Evolutionary conservation across 2,888 invertebrate genomes (phyloP).

Genomic region (Pandemis cinnamomeana): DNA sequence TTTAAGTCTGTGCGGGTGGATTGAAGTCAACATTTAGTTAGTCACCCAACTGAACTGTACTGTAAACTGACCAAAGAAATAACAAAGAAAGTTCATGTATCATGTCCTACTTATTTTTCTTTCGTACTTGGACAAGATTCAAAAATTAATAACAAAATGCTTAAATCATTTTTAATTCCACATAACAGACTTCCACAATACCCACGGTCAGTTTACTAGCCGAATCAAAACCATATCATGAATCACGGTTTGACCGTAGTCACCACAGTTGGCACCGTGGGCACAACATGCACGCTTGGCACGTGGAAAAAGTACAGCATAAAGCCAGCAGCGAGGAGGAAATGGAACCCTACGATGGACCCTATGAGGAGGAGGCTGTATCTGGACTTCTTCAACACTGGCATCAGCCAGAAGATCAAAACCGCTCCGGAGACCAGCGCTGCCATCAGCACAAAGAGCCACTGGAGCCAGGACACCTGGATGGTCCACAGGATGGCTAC

Average conservation of each 20-base stretch:
- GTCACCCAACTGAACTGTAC: not conserved
- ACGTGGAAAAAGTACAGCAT: conserved; percentile 92
- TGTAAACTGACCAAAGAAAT: not conserved
- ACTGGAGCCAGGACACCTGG: conserved; percentile 92
- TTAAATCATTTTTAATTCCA: not conserved
- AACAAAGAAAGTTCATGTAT: not conserved
- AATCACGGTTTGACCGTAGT: conserved; percentile 49
- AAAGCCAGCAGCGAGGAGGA: conserved; percentile 93
- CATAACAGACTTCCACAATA: not conserved
- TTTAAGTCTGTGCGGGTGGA: not conserved
- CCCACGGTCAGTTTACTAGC: not conserved
- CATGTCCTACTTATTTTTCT: no score
- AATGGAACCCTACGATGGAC: conserved; percentile 90
- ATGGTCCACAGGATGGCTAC: conserved; percentile 97
- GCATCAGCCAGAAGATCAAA: conserved; percentile 91
- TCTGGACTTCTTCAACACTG: conserved; percentile 88
- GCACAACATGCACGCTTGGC: conserved; percentile 59
- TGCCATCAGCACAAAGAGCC: conserved; percentile 93
- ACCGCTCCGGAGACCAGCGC: conserved; percentile 94
- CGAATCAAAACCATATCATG: not conserved
- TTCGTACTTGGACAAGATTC: not conserved
- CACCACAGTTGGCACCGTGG: conserved; percentile 38
- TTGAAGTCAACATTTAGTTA: not conserved
- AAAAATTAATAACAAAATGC: not conserved
- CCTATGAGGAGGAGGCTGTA: conserved; percentile 72